Percentiles rank a stretch among this genome's conserved stretches.
phyloP scores from a whole-genome alignment of 2,113 vertebrate genomes.

The Cephalopholis sonnerati region DNA sequence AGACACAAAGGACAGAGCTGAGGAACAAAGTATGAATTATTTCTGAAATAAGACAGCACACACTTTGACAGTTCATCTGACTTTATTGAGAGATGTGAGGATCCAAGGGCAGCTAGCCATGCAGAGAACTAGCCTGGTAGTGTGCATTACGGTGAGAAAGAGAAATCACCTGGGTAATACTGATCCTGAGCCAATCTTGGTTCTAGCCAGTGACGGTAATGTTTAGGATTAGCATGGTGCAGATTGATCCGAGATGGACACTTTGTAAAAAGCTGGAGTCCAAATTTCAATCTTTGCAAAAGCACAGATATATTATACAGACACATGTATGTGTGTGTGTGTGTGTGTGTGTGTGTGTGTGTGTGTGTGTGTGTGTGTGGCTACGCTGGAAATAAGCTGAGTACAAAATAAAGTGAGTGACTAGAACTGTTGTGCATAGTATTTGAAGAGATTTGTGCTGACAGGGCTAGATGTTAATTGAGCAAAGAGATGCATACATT shows the following conservation, averaged over 20 bases:
- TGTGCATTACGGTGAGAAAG: slow-evolving; percentile 56
- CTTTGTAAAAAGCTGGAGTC: slow-evolving; percentile 28
- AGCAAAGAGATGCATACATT: slow-evolving; percentile 57
- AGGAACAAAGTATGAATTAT: neutral
- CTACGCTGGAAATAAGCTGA: slow-evolving; percentile 10
- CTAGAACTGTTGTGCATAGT: slow-evolving; percentile 81
- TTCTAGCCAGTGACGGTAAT: slow-evolving; percentile 68
- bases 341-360: too few relatives aligned
- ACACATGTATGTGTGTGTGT: neutral
- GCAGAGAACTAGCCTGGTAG: slow-evolving; percentile 68
- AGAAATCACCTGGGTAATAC: slow-evolving; percentile 58
- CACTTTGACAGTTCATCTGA: slow-evolving; percentile 51
- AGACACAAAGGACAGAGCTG: neutral
- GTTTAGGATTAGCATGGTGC: slow-evolving; percentile 39
- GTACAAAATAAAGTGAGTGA: slow-evolving; percentile 61
- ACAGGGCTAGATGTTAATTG: slow-evolving; percentile 57
- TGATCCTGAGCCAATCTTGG: slow-evolving; percentile 77
- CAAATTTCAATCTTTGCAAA: slow-evolving; percentile 46
- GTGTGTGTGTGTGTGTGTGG: neutral
- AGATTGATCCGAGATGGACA: slow-evolving; percentile 42
- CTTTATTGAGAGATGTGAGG: slow-evolving; percentile 74
- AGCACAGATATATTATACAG: slow-evolving; percentile 24
- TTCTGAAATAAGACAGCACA: slow-evolving; percentile 40
- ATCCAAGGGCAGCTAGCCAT: slow-evolving; percentile 70
- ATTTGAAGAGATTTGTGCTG: slow-evolving; percentile 73